Percentiles rank a stretch among this genome's conserved stretches.
Conservation (phyloP, 2,113 vertebrate species). For the Axis porcinus region DNA sequence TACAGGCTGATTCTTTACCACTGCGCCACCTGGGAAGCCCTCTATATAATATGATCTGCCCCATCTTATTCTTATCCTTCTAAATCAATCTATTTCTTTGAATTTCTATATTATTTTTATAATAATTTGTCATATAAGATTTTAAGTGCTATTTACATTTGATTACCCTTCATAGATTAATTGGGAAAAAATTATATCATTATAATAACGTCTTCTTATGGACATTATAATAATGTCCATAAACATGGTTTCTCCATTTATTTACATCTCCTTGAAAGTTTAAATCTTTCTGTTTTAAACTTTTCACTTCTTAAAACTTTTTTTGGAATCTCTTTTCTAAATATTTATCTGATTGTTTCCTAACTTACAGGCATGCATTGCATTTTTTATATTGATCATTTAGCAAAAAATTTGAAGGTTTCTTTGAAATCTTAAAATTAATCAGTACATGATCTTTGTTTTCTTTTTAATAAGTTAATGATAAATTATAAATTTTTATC, state of each 20-base stretch:
- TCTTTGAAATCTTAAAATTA: background rate
- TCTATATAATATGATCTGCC: background rate
- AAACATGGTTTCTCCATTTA: background rate
- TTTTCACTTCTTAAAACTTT: background rate
- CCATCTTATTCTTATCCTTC: background rate
- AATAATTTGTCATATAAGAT: background rate
- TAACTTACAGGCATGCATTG: background rate
- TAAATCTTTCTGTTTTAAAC: background rate
- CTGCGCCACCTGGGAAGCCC: background rate
- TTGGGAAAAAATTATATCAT: background rate
- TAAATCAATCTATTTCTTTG: background rate
- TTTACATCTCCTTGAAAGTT: background rate
- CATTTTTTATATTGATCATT: background rate
- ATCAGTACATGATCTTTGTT: background rate
- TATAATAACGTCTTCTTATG: background rate
- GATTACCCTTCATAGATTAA: background rate
- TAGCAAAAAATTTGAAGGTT: background rate
- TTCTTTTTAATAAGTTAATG: background rate
- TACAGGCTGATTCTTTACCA: background rate
- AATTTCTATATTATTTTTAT: background rate
- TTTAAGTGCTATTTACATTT: conserved; percentile 4
- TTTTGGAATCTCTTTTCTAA: background rate
- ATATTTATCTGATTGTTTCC: background rate
- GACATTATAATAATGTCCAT: background rate
- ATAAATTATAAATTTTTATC: background rate